Conservation (phyloP, 2,113 vertebrate species). For the Capreolus pygargus region DNA sequence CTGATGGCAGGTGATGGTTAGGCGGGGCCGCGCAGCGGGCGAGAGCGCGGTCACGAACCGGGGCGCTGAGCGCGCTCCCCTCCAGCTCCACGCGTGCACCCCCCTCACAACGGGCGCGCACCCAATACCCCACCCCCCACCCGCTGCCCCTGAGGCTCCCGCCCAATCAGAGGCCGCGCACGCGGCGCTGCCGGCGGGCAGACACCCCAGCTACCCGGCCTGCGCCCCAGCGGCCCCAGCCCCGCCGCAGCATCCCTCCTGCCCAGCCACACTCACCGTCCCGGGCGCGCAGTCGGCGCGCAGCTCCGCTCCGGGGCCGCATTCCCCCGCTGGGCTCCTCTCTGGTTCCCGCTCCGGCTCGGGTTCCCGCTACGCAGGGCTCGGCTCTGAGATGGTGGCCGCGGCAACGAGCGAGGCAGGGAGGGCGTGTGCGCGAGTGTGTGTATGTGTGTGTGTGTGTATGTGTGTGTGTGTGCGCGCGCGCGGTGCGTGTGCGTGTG, state of each 20-base stretch:
- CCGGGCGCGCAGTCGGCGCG: slow-evolving; percentile 45
- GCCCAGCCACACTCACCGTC: slow-evolving; percentile 55
- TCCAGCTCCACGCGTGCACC: slow-evolving; percentile 11
- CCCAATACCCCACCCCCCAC: slow-evolving; percentile 35
- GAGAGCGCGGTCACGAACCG: neutral
- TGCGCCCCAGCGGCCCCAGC: neutral
- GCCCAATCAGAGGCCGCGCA: slow-evolving; percentile 71
- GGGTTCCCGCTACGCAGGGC: slow-evolving; percentile 39
- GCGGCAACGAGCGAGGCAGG: slow-evolving; percentile 3
- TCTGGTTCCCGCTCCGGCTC: neutral
- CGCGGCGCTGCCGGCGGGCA: slow-evolving; percentile 21
- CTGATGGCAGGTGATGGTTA: neutral
- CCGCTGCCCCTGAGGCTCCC: slow-evolving; percentile 54
- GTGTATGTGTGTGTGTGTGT: neutral
- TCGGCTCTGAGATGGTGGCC: slow-evolving; percentile 42
- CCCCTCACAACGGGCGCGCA: slow-evolving; percentile 18
- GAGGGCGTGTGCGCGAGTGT: slow-evolving; percentile 54
- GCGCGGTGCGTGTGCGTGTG: slow-evolving; percentile 49
- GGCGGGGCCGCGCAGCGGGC: neutral
- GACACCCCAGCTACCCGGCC: neutral
- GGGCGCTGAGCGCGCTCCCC: neutral
- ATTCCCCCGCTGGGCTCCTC: slow-evolving; percentile 32
- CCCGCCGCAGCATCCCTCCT: neutral
- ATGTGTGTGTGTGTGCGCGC: neutral
- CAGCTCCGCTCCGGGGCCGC: slow-evolving; percentile 58